Percentiles rank a stretch among this genome's conserved stretches.
These are phyloP conservation scores for Aegithalos caudatus DNA, from an alignment of 2,113 vertebrate genomes.

Conservation along the genomic window DNA sequence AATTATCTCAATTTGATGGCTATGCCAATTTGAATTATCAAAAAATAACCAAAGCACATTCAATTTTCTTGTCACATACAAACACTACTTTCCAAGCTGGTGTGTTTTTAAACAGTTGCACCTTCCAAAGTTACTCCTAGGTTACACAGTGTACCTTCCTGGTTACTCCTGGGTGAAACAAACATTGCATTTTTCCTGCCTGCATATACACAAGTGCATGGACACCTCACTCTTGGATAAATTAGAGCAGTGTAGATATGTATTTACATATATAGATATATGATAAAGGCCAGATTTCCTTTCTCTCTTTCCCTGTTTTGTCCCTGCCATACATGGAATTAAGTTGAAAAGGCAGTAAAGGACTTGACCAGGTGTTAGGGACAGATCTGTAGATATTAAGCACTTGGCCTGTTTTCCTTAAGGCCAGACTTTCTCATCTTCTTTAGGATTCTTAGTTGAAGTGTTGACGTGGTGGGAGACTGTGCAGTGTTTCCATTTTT, in stretches of 20 bases:
- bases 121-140: conserved; percentile 12
- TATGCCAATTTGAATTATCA: conserved; percentile 20
- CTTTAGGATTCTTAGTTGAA: background rate
- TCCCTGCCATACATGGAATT: background rate
- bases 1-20: conserved; percentile 43
- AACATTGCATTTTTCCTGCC: background rate
- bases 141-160: background rate
- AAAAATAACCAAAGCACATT: conserved; percentile 38
- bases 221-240: background rate
- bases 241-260: background rate
- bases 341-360: background rate
- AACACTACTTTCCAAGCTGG: background rate
- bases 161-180: background rate
- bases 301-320: background rate
- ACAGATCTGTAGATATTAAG: background rate
- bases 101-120: background rate
- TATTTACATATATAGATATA: no score
- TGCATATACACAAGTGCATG: background rate
- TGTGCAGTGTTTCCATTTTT: background rate
- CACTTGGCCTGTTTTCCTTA: background rate
- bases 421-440: background rate
- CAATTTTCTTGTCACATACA: conserved; percentile 32
- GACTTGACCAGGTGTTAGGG: background rate
- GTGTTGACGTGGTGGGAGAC: background rate
- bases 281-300: background rate